Evolutionary conservation across 2,888 invertebrate species (phyloP), one percentile per base, ranked within the genome.

Genomic region (Muscina levida): DNA sequence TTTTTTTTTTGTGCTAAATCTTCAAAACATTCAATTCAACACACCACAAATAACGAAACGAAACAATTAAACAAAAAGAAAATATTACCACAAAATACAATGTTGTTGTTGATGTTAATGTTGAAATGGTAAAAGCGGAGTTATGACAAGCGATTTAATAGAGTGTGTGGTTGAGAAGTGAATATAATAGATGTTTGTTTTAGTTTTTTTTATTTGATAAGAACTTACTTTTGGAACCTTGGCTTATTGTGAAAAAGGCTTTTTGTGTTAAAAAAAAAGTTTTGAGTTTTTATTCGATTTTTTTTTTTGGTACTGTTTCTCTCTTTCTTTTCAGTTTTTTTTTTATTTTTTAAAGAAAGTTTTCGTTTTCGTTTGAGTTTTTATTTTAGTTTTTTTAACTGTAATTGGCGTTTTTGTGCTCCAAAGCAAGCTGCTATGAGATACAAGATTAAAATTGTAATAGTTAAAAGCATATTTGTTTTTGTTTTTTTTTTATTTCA

Each of bases 391-490:
- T 68, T 3, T 78, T 71, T 53, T 51, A 73, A 71, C 70, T 77
- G 57, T 72, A 70, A 76, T 77, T 80, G 80, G 77, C 73, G 77
- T 80, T 80, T 77, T 87, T 87, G 90, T 90, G 90, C 90, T 90
- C 90, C 89, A 90, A 89, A 89, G 89, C 90, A 89, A 90, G 89
- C 89, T 89, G 89, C 89, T 89, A 89, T 89, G 89, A 90, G 87
- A 90, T 31, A 31, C 31, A 89, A 87, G 87, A 89, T 88, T 80
- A 81, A 78, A 79, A 66, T 82, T 82, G 71, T 57, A 77, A 77
- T 57, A 68, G 57, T 78, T 79, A 84, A 86, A 85, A 86, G 74
- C 59, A 83, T 76, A 77, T 78, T 71, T 72, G 46, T 73, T 65
- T 62, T 71, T 37, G 17, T 62, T 66, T 65, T 15, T 39, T 51